Percentiles rank a stretch among this genome's conserved stretches.
Evolutionary conservation across 2,113 vertebrate species (phyloP).

Genomic region (Cololabis saira): DNA sequence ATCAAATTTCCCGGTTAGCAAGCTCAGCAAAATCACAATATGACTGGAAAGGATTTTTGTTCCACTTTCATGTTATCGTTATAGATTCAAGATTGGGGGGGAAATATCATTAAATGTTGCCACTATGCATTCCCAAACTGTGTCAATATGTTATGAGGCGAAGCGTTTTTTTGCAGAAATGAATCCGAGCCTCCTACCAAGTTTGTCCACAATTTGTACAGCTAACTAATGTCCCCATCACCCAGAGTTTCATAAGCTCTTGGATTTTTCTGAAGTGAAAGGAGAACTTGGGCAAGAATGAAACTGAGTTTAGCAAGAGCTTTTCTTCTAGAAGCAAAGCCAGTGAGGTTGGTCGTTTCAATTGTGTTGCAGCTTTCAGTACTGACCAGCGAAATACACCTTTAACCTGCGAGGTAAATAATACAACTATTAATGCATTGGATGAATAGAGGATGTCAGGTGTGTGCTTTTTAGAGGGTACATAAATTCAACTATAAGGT

Average conservation of each 20-base stretch:
- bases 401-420: slow-evolving; percentile 55
- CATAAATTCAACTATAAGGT: slow-evolving; percentile 1
- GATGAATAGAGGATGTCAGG: slow-evolving; percentile 3
- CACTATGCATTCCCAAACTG: not conserved
- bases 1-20: slow-evolving; percentile 59
- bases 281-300: slow-evolving; percentile 83
- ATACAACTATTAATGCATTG: slow-evolving; percentile 9
- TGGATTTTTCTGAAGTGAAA: slow-evolving; percentile 85
- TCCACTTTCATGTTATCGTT: slow-evolving; percentile 46
- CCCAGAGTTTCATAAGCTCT: slow-evolving; percentile 77
- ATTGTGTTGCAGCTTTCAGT: slow-evolving; percentile 26
- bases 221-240: slow-evolving; percentile 47
- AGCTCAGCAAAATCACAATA: slow-evolving; percentile 52
- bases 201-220: slow-evolving; percentile 72
- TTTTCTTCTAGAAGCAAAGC: slow-evolving; percentile 40
- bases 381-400: slow-evolving; percentile 31
- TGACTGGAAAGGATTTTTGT: slow-evolving; percentile 40
- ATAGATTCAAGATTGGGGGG: slow-evolving; percentile 25
- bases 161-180: slow-evolving; percentile 51
- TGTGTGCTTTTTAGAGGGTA: not conserved
- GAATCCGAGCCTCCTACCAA: slow-evolving; percentile 36
- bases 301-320: slow-evolving; percentile 78
- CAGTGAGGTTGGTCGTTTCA: slow-evolving; percentile 34
- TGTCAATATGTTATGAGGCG: too few relatives aligned
- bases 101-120: slow-evolving; percentile 3